These are phyloP conservation scores for Aporophyla nigra DNA, from an alignment of 2,888 invertebrate species.

Conservation along the genomic window DNA sequence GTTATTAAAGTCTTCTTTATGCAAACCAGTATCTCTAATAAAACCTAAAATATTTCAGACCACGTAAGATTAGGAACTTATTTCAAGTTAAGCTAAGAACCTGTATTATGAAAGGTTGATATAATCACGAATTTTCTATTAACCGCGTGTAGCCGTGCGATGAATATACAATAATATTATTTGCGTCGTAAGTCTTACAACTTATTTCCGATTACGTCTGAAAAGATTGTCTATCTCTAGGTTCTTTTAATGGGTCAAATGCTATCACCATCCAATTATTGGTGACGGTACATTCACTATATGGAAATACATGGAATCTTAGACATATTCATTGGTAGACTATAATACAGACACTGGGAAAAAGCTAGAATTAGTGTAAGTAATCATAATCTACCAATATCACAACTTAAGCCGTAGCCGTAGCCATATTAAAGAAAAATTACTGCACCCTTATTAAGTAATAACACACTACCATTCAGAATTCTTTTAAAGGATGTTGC, in stretches of 20 bases:
- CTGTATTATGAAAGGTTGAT: conserved; percentile 34
- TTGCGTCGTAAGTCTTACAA: background rate
- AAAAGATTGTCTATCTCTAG: background rate
- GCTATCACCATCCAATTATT: background rate
- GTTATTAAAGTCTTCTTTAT: background rate
- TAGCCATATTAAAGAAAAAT: too few relatives aligned
- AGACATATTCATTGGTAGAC: too few relatives aligned
- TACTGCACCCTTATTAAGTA: too few relatives aligned
- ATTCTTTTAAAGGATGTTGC: too few relatives aligned
- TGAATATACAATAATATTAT: conserved; percentile 11
- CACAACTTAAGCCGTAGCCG: too few relatives aligned
- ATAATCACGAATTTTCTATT: conserved; percentile 35
- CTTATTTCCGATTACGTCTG: conserved; percentile 14
- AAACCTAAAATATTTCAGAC: conserved; percentile 15
- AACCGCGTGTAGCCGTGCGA: conserved; percentile 26
- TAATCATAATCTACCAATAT: too few relatives aligned
- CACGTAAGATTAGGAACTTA: background rate
- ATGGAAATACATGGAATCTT: too few relatives aligned
- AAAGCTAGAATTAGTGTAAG: too few relatives aligned
- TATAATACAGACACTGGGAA: too few relatives aligned
- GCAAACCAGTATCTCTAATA: too few relatives aligned
- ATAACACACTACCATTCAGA: too few relatives aligned
- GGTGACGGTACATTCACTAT: too few relatives aligned
- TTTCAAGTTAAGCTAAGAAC: background rate
- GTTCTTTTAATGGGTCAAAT: background rate